Conservation (phyloP, 2,888 invertebrate genomes). For the Ophioninae sp. region DNA sequence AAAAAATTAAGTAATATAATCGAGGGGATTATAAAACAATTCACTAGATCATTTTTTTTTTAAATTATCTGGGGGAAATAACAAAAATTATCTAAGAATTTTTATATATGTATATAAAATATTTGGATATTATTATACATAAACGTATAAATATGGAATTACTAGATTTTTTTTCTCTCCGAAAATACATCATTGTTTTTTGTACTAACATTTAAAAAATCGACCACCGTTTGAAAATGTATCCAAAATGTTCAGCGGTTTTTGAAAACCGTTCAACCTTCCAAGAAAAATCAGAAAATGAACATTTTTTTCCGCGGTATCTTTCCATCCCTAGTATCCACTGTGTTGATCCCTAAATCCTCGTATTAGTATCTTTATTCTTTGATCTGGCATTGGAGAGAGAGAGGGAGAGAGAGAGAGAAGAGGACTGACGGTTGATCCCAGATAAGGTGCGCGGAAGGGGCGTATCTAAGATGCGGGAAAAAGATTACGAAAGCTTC, state of each 20-base stretch:
- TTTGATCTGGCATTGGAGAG: conserved; percentile 45
- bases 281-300: neutral
- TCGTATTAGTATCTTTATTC: conserved; percentile 75
- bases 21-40: too few relatives aligned
- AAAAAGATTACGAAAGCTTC: conserved; percentile 51
- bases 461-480: conserved; percentile 72
- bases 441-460: conserved; percentile 73
- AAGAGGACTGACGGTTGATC: conserved; percentile 67
- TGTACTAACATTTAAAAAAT: neutral
- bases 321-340: conserved; percentile 31
- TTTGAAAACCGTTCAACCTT: neutral
- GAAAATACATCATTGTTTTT: neutral
- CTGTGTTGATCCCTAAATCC: conserved; percentile 73
- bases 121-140: too few relatives aligned
- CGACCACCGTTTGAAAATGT: neutral
- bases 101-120: too few relatives aligned
- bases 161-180: too few relatives aligned
- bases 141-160: too few relatives aligned
- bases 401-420: too few relatives aligned
- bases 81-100: too few relatives aligned
- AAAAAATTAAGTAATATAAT: too few relatives aligned
- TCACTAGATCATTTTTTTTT: too few relatives aligned
- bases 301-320: conserved; percentile 1
- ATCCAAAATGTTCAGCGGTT: neutral
- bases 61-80: too few relatives aligned